A percentile compares a stretch with the other conserved stretches of the same genome.
phyloP scores from a whole-genome alignment of 2,888 invertebrate species.

The Athalia cordata region DNA sequence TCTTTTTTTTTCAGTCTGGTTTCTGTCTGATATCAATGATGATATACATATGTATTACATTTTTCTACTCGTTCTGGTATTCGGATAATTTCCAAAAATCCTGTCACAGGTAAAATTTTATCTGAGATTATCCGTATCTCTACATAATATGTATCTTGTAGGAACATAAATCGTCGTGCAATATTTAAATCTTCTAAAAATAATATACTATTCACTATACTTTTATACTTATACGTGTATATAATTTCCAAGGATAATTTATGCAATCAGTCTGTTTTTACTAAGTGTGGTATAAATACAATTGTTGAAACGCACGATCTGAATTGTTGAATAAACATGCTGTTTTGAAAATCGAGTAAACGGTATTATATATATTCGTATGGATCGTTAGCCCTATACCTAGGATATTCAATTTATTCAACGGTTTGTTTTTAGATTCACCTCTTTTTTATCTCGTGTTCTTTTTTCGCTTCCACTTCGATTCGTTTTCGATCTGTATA shows the following conservation, averaged over 20 bases:
- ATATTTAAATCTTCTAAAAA: conserved; percentile 35
- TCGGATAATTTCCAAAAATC: too few relatives aligned
- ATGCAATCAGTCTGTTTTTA: conserved; percentile 30
- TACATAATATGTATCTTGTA: conserved; percentile 1
- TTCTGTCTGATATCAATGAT: too few relatives aligned
- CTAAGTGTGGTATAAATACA: conserved; percentile 29
- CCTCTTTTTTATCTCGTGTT: background rate
- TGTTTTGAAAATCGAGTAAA: conserved; percentile 2
- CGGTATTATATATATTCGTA: background rate
- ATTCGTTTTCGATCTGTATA: too few relatives aligned
- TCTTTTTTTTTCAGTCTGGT: background rate
- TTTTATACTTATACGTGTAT: conserved; percentile 1
- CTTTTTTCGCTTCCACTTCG: background rate
- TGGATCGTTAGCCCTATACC: background rate
- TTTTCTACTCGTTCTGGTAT: too few relatives aligned
- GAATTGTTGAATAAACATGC: conserved; percentile 29
- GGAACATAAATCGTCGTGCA: conserved; percentile 16
- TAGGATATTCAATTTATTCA: background rate
- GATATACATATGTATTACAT: too few relatives aligned
- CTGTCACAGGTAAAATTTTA: background rate
- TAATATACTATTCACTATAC: background rate
- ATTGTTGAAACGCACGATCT: conserved; percentile 15
- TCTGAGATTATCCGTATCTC: background rate
- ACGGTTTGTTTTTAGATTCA: background rate
- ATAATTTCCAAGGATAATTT: conserved; percentile 23